These are phyloP conservation scores for Tetranychus piercei DNA, from an alignment of 2,888 invertebrate genomes.

Conservation along the genomic window DNA sequence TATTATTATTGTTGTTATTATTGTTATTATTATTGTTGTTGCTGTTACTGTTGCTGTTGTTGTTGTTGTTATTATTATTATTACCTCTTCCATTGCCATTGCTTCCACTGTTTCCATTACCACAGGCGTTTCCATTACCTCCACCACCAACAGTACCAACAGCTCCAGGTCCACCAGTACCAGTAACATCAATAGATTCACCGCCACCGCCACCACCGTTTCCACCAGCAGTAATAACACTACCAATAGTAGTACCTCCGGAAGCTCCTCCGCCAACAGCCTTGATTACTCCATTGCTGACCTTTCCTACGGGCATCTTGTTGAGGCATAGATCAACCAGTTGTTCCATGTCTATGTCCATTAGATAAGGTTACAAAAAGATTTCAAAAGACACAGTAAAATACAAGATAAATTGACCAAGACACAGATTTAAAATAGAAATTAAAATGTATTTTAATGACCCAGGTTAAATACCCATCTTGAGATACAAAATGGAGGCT, in stretches of 20 bases:
- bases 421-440: background rate
- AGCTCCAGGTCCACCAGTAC: background rate
- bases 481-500: background rate
- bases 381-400: background rate
- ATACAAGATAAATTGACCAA: background rate
- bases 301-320: constrained; percentile 13
- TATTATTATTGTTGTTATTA: background rate
- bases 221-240: background rate
- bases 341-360: constrained; percentile 12
- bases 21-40: background rate
- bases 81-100: background rate
- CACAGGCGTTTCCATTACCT: constrained; percentile 9
- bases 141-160: constrained; percentile 12
- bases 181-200: constrained; percentile 2
- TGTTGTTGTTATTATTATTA: background rate
- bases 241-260: background rate
- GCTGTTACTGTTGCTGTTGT: background rate
- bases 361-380: background rate
- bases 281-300: constrained; percentile 16
- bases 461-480: background rate
- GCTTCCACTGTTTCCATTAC: background rate
- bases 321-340: constrained; percentile 4
- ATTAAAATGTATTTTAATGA: background rate
- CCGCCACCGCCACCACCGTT: background rate
- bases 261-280: constrained; percentile 11